A percentile compares a stretch with the other conserved stretches of the same genome.
Evolutionary conservation across 2,888 invertebrate species (phyloP).

Genomic region (Steinernema carpocapsae): DNA sequence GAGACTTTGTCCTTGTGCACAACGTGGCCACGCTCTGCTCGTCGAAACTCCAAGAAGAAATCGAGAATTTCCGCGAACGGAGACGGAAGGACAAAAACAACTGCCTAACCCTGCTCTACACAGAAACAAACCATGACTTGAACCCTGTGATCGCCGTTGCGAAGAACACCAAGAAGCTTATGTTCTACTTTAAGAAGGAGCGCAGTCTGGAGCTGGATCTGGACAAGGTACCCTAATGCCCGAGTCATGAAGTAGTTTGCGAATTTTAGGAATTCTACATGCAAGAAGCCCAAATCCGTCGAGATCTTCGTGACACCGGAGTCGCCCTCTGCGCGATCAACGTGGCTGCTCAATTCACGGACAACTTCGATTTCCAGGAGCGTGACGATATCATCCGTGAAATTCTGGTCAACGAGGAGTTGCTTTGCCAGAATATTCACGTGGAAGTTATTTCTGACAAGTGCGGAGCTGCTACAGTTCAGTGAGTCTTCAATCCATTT

Average conservation of each 20-base stretch:
- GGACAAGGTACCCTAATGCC: conserved; percentile 47
- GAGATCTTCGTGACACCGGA: conserved; percentile 56
- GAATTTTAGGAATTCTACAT: conserved; percentile 48
- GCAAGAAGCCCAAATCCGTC: conserved; percentile 50
- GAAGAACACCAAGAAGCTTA: conserved; percentile 46
- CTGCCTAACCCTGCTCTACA: conserved; percentile 57
- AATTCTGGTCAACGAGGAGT: conserved; percentile 61
- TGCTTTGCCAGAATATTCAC: conserved; percentile 57
- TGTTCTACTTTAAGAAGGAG: conserved; percentile 43
- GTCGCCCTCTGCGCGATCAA: conserved; percentile 58
- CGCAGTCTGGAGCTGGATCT: conserved; percentile 42
- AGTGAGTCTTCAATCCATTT: conserved; percentile 41
- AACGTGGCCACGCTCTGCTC: conserved; percentile 55
- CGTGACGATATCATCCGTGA: conserved; percentile 62
- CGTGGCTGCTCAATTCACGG: conserved; percentile 58
- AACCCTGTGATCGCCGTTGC: conserved; percentile 48
- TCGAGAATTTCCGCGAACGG: conserved; percentile 47
- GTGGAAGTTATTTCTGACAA: conserved; percentile 53
- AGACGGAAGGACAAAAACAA: conserved; percentile 53
- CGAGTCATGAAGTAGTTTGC: too few species aligned
- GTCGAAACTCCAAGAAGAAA: conserved; percentile 45
- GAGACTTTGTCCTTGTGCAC: conserved; percentile 59
- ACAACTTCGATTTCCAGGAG: conserved; percentile 63
- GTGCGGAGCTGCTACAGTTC: conserved; percentile 47
- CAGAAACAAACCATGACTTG: neutral